Percentiles rank a stretch among this genome's conserved stretches.
phyloP scores from a whole-genome alignment of 2,888 invertebrate species.

The Drosophila pegasa region DNA sequence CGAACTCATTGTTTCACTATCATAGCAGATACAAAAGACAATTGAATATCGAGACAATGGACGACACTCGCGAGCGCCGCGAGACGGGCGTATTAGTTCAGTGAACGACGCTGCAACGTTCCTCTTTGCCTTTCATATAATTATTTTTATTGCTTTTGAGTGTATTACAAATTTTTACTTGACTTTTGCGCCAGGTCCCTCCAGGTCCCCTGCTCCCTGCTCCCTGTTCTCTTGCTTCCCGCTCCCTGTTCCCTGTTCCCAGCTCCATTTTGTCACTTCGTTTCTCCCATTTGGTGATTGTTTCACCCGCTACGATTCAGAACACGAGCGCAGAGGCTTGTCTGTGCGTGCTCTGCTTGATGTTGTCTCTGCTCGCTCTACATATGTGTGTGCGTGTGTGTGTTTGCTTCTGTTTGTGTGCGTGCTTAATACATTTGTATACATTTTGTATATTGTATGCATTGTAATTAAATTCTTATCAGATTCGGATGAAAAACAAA shows the following conservation, averaged over 20 bases:
- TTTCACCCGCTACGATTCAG: slow-evolving; percentile 1
- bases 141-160: slow-evolving; percentile 1
- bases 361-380: background rate
- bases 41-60: slow-evolving; percentile 1
- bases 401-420: slow-evolving; percentile 39
- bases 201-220: background rate
- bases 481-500: slow-evolving; percentile 60
- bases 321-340: slow-evolving; percentile 17
- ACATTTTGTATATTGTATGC: slow-evolving; percentile 69
- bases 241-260: background rate
- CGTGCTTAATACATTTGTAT: slow-evolving; percentile 68
- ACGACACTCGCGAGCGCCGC: background rate
- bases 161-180: slow-evolving; percentile 17
- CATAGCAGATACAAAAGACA: background rate
- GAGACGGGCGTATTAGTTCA: background rate
- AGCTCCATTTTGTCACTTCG: background rate
- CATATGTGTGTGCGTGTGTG: slow-evolving; percentile 6
- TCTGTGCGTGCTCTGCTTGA: slow-evolving; percentile 33
- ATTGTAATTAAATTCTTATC: slow-evolving; percentile 79
- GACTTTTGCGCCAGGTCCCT: no score
- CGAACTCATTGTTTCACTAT: slow-evolving; percentile 1
- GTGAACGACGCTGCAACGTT: background rate
- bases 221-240: background rate
- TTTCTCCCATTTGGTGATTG: background rate
- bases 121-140: background rate